Evolutionary conservation across 2,113 vertebrate genomes (phyloP), one percentile per base, ranked within the genome.

Genomic region (Mus spicilegus): DNA sequence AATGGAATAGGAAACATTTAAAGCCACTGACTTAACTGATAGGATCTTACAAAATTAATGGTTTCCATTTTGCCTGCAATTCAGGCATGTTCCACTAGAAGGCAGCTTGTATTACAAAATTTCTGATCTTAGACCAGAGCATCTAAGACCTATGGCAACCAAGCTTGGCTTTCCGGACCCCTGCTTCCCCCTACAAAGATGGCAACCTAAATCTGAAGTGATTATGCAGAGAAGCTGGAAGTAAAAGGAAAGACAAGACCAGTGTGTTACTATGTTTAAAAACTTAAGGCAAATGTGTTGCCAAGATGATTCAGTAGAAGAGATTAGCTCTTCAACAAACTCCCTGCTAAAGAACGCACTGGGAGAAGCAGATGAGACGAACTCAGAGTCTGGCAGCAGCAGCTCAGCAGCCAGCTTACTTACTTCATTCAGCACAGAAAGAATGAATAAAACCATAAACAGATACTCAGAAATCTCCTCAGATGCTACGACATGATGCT

Each of bases 41-140:
- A 36, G 12, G 36, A 46, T 85, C 42, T 54, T 67, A 3, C 54
- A 76, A 28, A 65, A 91, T 42, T 69, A 85, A 1, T 42, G 17
- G 19, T 46, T 70, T 73, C 51, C 61, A 91, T 65, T 92, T 80
- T 96, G 39, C 56, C 33, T 90, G 17, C 58, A 96, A 70, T 92
- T 94, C 49, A 80, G 76, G 10, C 61, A 70, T 28, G 13, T 80
- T 33, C 36, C 72, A 75, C 70, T 51, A 69, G 49, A 65, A 54
- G 24, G 56, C 46, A 89, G 22, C 75, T 78, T 63, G 63, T 70
- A 67, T 87, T 94, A 78, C 69, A 7, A 87, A 90, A 65, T 13
- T 93, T 94, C 89, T 39, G 77, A 67, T n/a, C 4, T 87, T n/a
- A 94, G 19, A 92, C 26, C 58, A 46, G 24, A 84, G 20, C n/a